A percentile compares a stretch with the other conserved stretches of the same genome.
Evolutionary conservation across 2,797 vertebrate genomes (phyloP).

Genomic region (Coregonus suidteri): DNA sequence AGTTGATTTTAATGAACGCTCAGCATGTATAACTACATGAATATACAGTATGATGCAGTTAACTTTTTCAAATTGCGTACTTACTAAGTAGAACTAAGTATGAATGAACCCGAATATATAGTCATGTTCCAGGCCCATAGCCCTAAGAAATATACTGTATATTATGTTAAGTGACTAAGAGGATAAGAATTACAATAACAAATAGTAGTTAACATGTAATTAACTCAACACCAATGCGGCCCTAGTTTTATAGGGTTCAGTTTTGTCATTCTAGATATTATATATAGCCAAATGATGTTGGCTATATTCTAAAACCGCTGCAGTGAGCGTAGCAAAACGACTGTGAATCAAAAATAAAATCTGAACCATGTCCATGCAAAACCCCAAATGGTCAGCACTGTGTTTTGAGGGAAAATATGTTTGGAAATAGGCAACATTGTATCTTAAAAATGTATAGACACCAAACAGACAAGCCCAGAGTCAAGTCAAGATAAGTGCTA

Average conservation of each 20-base stretch:
- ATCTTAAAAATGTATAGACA: no score
- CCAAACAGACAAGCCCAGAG: no score
- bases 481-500: no score
- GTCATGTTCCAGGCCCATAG: background rate
- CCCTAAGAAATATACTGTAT: slow-evolving; percentile 26
- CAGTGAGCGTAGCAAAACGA: slow-evolving; percentile 20
- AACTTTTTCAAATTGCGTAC: no score
- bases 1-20: no score
- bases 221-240: slow-evolving; percentile 28
- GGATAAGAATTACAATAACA: background rate
- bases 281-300: slow-evolving; percentile 19
- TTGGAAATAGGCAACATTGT: no score
- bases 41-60: no score
- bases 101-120: no score
- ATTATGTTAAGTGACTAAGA: background rate
- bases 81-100: no score
- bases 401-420: no score
- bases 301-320: slow-evolving; percentile 5
- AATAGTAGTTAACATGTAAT: background rate
- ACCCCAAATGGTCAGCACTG: background rate
- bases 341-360: slow-evolving; percentile 35
- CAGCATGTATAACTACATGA: no score
- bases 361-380: background rate
- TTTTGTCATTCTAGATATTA: slow-evolving; percentile 8
- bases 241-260: slow-evolving; percentile 77